phyloP scores from a whole-genome alignment of 2,797 vertebrate species.

The Margarornis squamiger region DNA sequence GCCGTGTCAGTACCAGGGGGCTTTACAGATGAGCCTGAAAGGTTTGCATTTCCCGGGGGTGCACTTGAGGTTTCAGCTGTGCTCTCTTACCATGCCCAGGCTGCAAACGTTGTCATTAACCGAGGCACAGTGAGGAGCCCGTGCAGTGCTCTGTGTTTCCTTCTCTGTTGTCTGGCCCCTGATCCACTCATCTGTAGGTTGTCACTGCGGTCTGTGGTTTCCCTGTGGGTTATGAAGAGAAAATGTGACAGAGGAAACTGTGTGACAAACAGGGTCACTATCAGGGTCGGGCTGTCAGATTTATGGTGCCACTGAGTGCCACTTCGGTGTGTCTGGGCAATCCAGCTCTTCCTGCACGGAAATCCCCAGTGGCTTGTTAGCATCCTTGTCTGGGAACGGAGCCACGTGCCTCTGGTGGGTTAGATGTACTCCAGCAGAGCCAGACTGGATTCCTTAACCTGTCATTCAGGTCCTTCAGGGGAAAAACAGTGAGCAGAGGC shows the following conservation, averaged over 20 bases:
- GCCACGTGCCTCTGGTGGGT: not conserved
- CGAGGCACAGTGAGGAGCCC: not conserved
- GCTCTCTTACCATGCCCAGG: fast-evolving
- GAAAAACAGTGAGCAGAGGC: not conserved
- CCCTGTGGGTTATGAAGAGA: not conserved
- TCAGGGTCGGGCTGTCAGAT: not conserved
- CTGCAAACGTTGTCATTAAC: not conserved
- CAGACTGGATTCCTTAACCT: not conserved
- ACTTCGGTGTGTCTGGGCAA: not conserved
- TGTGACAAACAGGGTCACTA: not conserved
- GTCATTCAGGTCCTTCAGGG: not conserved
- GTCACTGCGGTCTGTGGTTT: slow-evolving; percentile 52
- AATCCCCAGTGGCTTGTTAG: not conserved
- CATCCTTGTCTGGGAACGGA: not conserved
- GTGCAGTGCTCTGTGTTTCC: not conserved
- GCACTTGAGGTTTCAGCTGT: not conserved
- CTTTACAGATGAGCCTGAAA: not conserved
- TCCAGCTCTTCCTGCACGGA: not conserved
- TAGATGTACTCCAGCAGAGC: not conserved
- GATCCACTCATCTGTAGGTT: not conserved
- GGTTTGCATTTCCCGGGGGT: fast-evolving
- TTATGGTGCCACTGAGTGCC: not conserved
- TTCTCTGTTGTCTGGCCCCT: not conserved
- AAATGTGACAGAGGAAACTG: not conserved
- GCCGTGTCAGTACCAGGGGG: fast-evolving